A percentile compares a stretch with the other conserved stretches of the same genome.
Conservation (phyloP, 2,797 vertebrate genomes). For the Tangara arthus region DNA sequence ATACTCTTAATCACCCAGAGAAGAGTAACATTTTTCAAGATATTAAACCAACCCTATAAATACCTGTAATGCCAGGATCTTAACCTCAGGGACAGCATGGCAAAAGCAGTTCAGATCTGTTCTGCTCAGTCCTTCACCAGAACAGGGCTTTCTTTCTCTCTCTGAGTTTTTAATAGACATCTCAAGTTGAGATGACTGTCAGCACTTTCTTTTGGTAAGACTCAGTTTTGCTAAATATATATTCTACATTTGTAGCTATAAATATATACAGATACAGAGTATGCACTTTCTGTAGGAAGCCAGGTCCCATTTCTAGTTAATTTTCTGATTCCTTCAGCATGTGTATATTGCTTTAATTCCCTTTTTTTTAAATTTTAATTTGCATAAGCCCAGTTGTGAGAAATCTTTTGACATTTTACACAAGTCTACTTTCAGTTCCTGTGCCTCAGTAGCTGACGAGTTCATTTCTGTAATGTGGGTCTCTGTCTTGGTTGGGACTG, state of each 20-base stretch:
- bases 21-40: background rate
- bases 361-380: background rate
- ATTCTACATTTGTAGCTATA: background rate
- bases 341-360: background rate
- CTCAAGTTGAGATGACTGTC: constrained; percentile 22
- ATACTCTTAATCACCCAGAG: background rate
- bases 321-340: background rate
- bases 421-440: background rate
- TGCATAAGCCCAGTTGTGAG: background rate
- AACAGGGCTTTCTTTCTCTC: constrained; percentile 27
- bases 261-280: background rate
- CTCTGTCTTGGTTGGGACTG: background rate
- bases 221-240: constrained; percentile 36
- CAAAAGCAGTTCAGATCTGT: background rate
- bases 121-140: background rate
- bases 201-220: constrained; percentile 35
- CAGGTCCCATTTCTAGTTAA: background rate
- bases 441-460: background rate
- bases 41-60: background rate
- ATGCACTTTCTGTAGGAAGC: background rate
- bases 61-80: background rate
- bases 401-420: background rate
- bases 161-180: constrained; percentile 26
- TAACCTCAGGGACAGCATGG: background rate
- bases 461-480: background rate